Percentiles rank a stretch among this genome's conserved stretches.
Evolutionary conservation across 2,888 invertebrate species (phyloP).

Genomic region (Eupithecia abbreviata): DNA sequence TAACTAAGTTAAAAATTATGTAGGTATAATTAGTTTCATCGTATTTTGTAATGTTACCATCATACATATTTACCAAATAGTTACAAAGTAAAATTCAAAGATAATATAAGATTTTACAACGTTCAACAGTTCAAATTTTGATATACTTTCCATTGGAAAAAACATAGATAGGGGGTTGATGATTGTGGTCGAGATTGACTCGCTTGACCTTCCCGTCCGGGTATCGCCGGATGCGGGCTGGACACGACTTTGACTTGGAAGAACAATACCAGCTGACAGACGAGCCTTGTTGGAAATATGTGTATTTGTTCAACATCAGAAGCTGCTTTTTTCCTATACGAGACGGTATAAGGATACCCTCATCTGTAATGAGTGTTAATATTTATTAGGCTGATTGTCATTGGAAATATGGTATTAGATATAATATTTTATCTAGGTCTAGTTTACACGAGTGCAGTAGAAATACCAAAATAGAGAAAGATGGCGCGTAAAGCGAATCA

Average conservation of each 20-base stretch:
- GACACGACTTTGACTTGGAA: slow-evolving; percentile 40
- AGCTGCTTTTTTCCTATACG: slow-evolving; percentile 56
- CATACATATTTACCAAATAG: no score
- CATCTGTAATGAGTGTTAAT: slow-evolving; percentile 23
- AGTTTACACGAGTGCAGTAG: neutral
- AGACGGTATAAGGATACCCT: slow-evolving; percentile 34
- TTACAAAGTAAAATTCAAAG: neutral
- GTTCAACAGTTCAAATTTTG: slow-evolving; percentile 18
- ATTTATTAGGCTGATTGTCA: neutral
- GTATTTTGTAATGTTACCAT: neutral
- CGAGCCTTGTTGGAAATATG: slow-evolving; percentile 58
- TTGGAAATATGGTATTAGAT: neutral
- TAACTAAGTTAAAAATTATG: neutral
- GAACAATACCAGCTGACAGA: slow-evolving; percentile 57
- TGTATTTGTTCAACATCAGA: slow-evolving; percentile 55
- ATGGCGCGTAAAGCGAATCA: no score
- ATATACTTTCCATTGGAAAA: slow-evolving; percentile 21
- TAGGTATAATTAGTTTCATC: neutral
- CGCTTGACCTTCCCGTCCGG: slow-evolving; percentile 25
- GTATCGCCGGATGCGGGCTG: slow-evolving; percentile 19
- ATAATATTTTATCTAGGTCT: neutral
- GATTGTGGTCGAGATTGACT: slow-evolving; percentile 26
- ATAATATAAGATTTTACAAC: neutral
- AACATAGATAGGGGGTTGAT: slow-evolving; percentile 20
- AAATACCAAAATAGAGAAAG: neutral